Base-by-base conservation (phyloP, 2,888 invertebrate genomes). In the Chamaedrilus cognettii region DNA sequence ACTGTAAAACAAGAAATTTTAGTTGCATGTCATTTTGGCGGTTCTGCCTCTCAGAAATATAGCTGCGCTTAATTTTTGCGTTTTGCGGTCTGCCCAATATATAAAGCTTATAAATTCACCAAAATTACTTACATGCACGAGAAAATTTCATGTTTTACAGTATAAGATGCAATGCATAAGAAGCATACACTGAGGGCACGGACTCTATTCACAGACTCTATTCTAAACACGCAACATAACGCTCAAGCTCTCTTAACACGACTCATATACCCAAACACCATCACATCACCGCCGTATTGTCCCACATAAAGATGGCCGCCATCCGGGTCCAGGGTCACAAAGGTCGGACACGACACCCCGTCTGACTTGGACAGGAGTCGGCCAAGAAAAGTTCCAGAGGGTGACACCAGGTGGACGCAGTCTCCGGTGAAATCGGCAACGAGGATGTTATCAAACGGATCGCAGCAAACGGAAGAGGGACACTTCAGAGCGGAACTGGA, bases 361-460 rank as follows among this genome's bases (percentile, higher is more conserved):
- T 52, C 26, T 7, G 55, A 7, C 26, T 11, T 7, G 15, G 23
- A 7, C 55, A 52, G 5, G 7, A 52, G 26, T 7, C 7, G 19
- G 26, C 55, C 55, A 7, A 52, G 26, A 52, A 23, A 52, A 7
- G 15, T 52, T 11, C 55, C 55, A 52, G 23, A 23, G 7, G 55
- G 55, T 23, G 55, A 52, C 23, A 52, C 23, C 11, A 52, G 28
- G 7, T 23, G 55, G 26, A 52, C 55, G 26, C 55, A 26, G 28
- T 52, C 55, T 52, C 15, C 55, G 19, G 55, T 52, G 26, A 52
- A 52, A 52, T 52, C 55, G 11, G 55, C 55, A 7, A 52, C 23
- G 19, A 52, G 19, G 11, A 52, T 52, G 28, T 52, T 52, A 52
- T 23, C 55, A 52, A 52, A 52, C 26, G 55, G 23, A 52, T 52